Conservation (phyloP, 2,113 vertebrate species). For the Platichthys flesus region DNA sequence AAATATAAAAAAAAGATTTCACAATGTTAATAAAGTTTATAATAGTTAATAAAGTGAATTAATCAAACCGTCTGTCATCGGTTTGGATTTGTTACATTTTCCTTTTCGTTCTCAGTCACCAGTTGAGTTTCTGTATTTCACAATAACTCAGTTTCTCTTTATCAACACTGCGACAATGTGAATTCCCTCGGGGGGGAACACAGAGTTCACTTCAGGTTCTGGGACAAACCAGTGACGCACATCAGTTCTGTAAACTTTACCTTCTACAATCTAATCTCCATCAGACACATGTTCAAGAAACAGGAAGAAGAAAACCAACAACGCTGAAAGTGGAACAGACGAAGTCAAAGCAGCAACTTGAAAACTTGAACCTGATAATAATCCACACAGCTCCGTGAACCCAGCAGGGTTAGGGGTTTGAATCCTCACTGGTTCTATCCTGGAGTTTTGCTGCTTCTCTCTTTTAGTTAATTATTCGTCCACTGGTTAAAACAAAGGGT, state of each 20-base stretch:
- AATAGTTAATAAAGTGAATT: too few species aligned
- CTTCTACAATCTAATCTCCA: neutral
- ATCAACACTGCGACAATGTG: neutral
- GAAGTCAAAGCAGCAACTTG: too few species aligned
- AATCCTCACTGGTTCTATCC: neutral
- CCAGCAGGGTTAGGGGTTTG: too few species aligned
- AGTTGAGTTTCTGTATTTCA: neutral
- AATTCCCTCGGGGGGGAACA: neutral
- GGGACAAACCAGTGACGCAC: too few species aligned
- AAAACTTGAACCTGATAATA: neutral
- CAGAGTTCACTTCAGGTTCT: neutral
- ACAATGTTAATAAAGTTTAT: too few species aligned
- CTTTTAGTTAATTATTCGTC: neutral
- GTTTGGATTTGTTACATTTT: neutral
- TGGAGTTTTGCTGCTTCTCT: neutral
- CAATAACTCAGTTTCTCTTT: neutral
- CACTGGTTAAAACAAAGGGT: neutral
- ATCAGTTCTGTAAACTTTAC: neutral
- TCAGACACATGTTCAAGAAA: constrained; percentile 2
- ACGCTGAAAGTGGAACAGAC: neutral
- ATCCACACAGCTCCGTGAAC: too few species aligned
- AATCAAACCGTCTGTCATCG: too few species aligned
- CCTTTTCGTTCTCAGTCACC: too few species aligned
- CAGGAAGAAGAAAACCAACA: constrained; percentile 9
- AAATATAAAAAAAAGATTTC: too few species aligned